Evolutionary conservation across 2,888 invertebrate species (phyloP).

Genomic region (Bombyx huttoni): DNA sequence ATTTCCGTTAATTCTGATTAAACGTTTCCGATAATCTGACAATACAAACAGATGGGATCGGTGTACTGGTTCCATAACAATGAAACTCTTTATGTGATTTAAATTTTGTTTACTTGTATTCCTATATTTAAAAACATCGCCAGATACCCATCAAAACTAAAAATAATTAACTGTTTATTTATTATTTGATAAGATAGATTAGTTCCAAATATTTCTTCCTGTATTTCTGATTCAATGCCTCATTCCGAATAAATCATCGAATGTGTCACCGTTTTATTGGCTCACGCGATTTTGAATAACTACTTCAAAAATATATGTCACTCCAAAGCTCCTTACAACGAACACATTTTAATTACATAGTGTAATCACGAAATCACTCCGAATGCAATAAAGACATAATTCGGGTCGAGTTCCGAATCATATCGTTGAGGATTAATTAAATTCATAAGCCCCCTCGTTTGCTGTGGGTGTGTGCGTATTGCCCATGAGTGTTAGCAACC

Average conservation of each 20-base stretch:
- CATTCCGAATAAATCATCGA: too few relatives aligned
- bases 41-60: background rate
- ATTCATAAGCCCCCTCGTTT: slow-evolving; percentile 9
- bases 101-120: background rate
- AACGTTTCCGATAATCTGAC: background rate
- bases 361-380: slow-evolving; percentile 1
- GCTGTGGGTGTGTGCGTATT: slow-evolving; percentile 5
- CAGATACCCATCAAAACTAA: too few relatives aligned
- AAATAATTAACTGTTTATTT: too few relatives aligned
- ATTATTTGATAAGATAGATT: too few relatives aligned
- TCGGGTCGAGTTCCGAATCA: slow-evolving; percentile 2
- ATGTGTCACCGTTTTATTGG: too few relatives aligned
- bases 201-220: too few relatives aligned
- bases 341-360: background rate
- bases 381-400: slow-evolving; percentile 3
- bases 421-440: slow-evolving; percentile 7
- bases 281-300: background rate
- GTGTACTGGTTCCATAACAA: background rate
- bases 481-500: slow-evolving; percentile 5
- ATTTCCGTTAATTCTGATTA: background rate
- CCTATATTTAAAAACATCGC: background rate
- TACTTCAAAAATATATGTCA: background rate
- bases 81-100: background rate
- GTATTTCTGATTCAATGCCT: too few relatives aligned
- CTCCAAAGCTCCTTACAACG: background rate